Evolutionary conservation across 1,140 invertebrate genomes (phyloP), one percentile per base, ranked within the genome.

Genomic region (Fopius arisanus): DNA sequence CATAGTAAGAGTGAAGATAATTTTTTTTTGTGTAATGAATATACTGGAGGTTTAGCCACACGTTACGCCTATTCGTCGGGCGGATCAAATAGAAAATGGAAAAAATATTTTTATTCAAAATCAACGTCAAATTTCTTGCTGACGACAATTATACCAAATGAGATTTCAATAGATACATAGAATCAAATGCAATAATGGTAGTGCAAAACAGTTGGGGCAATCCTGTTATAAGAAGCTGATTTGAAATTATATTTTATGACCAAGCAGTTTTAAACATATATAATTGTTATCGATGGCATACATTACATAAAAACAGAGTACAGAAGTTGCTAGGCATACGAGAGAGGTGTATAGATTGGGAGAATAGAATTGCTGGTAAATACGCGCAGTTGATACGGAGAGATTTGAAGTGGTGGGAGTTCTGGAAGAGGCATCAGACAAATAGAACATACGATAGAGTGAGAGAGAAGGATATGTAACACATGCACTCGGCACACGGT

Each of bases 401-500:
- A 59, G 70, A 74, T 73, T 66, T 74, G 71, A 54, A 51, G 29
- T 65, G 70, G 70, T 59, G 48, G 59, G 62, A 37, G 73, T 75
- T 66, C 70, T 66, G 76, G 71, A 78, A 73, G 79, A 81, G 28
- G 41, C 14, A 41, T 54, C 40, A 16, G 28, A 33, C n/a, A 16
- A 26, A 65, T 31, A 65, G 31, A n/a, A 12, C n/a, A 65, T 65
- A 31, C n/a, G 14, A 65, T 16, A 29, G 28, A 31, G 28, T 9
- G 29, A 65, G 70, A 40, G 66, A 19, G 59, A n/a, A 33, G 68
- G 76, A 74, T 73, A 69, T 84, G 84, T 86, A 86, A 87, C 86
- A 87, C 83, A 84, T 87, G 86, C 85, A 84, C 80, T 78, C 84
- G 86, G 83, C 85, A 65, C 16, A 86, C 80, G 83, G 83, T 81